phyloP scores from a whole-genome alignment of 1,140 invertebrate species.

The Drepana arcuata region DNA sequence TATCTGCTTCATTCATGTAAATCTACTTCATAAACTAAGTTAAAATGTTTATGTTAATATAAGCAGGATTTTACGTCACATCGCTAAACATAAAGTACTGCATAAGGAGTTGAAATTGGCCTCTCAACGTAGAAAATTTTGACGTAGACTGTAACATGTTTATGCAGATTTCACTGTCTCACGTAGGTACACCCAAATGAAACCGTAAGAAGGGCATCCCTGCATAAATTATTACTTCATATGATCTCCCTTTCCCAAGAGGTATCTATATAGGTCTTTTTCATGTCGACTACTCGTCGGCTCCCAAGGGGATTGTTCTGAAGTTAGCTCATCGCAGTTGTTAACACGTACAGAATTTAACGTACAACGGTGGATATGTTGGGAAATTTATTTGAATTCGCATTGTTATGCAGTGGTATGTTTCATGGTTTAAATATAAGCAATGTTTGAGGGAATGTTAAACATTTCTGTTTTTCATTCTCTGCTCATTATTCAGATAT shows the following conservation, averaged over 20 bases:
- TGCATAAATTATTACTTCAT: constrained; percentile 48
- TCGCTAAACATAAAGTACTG: constrained; percentile 19
- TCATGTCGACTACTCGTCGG: constrained; percentile 12
- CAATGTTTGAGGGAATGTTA: too few species aligned
- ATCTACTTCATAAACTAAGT: too few species aligned
- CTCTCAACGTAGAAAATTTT: constrained; percentile 30
- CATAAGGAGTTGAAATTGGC: constrained; percentile 22
- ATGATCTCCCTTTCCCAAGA: constrained; percentile 22
- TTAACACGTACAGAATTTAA: constrained; percentile 17
- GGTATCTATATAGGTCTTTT: constrained; percentile 28
- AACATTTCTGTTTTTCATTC: too few species aligned
- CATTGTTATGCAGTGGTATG: too few species aligned
- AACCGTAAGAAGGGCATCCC: constrained; percentile 34
- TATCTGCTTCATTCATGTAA: too few species aligned
- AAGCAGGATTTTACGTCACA: constrained; percentile 34
- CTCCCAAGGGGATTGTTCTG: constrained; percentile 26
- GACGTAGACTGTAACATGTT: constrained; percentile 40
- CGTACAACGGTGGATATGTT: too few species aligned
- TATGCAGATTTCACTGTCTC: constrained; percentile 56
- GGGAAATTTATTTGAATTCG: too few species aligned
- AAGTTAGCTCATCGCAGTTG: constrained; percentile 22
- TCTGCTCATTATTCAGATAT: too few species aligned
- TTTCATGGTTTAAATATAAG: too few species aligned
- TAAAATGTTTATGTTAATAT: too few species aligned
- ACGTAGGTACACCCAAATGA: constrained; percentile 41